phyloP scores from a whole-genome alignment of 2,888 invertebrate species.

The Galerucella calmariensis region DNA sequence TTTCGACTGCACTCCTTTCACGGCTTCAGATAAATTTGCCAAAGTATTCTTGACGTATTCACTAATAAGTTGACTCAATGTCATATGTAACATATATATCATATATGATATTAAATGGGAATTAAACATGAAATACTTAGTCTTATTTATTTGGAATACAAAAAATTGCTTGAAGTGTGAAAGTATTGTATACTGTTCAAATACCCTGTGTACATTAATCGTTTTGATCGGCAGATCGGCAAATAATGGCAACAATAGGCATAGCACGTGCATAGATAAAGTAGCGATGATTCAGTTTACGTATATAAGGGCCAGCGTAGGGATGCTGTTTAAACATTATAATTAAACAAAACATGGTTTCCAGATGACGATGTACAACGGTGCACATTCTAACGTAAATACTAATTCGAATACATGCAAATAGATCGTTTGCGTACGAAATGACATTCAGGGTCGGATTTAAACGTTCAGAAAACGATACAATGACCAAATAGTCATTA shows the following conservation, averaged over 20 bases:
- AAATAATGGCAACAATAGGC: constrained; percentile 25
- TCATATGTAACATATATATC: too few species aligned
- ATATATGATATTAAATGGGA: too few species aligned
- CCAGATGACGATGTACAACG: constrained; percentile 55
- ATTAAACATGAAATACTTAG: too few species aligned
- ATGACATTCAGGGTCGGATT: constrained; percentile 3
- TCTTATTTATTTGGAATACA: too few species aligned
- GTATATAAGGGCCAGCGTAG: constrained; percentile 47
- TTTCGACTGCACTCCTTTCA: too few species aligned
- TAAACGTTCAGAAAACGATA: neutral
- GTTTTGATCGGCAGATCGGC: constrained; percentile 18
- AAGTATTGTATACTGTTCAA: too few species aligned
- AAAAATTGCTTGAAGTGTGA: too few species aligned
- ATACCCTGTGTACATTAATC: neutral
- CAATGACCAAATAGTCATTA: too few species aligned
- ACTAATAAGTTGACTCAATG: too few species aligned
- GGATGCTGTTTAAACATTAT: constrained; percentile 53
- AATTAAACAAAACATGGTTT: constrained; percentile 55
- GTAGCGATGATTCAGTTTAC: constrained; percentile 38
- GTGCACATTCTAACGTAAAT: constrained; percentile 56
- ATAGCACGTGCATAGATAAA: constrained; percentile 35
- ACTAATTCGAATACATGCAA: constrained; percentile 52
- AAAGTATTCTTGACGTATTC: too few species aligned
- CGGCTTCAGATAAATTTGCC: too few species aligned
- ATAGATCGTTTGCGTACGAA: constrained; percentile 50